Evolutionary conservation across 2,797 vertebrate species (phyloP).

Genomic region (Prunella strophiata): DNA sequence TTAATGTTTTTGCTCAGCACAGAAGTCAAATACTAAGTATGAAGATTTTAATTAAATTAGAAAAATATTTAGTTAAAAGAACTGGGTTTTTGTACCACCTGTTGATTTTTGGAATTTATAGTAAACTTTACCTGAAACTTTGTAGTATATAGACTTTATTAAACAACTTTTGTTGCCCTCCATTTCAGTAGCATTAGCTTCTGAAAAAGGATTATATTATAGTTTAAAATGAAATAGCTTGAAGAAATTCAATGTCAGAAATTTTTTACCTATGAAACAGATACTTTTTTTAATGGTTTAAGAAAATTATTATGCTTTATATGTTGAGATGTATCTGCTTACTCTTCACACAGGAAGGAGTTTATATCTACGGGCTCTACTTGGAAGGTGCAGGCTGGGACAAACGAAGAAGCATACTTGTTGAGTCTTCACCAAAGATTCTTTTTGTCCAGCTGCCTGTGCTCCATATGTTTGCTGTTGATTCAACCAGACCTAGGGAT

Average conservation of each 20-base stretch:
- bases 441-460: slow-evolving; percentile 83
- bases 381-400: slow-evolving; percentile 87
- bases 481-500: slow-evolving; percentile 78
- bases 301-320: not conserved
- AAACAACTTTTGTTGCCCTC: not conserved
- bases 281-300: not conserved
- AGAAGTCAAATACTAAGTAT: not conserved
- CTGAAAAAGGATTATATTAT: not conserved
- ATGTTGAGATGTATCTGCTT: slow-evolving; percentile 12
- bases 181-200: not conserved
- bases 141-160: not conserved
- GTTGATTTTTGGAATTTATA: not conserved
- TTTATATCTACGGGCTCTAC: slow-evolving; percentile 84
- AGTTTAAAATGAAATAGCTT: not conserved
- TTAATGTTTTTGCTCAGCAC: not conserved
- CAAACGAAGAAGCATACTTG: slow-evolving; percentile 75
- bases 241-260: not conserved
- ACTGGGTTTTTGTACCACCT: not conserved
- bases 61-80: not conserved
- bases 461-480: slow-evolving; percentile 83
- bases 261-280: not conserved
- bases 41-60: not conserved
- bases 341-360: slow-evolving; percentile 79
- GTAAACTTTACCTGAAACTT: not conserved
- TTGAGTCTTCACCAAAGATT: slow-evolving; percentile 82